A percentile compares a stretch with the other conserved stretches of the same genome.
Evolutionary conservation across 2,797 vertebrate species (phyloP).

Genomic region (Echeneis naucrates): DNA sequence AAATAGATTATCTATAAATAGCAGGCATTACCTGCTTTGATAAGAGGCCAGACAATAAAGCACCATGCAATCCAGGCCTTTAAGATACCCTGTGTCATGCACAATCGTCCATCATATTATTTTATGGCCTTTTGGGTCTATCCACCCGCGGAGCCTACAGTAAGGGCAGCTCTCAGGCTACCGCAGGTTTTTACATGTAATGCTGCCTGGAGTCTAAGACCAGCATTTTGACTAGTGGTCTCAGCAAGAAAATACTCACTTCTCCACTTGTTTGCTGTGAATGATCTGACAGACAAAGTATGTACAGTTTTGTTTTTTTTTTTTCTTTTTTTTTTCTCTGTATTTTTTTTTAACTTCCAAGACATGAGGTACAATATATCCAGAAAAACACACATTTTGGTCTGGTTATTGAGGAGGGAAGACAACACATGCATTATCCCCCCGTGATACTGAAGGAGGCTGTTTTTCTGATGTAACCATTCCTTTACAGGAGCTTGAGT

Average conservation of each 20-base stretch:
- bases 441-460: background rate
- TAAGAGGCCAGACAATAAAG: slow-evolving; percentile 70
- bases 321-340: accelerated
- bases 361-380: background rate
- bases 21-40: slow-evolving; percentile 79
- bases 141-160: background rate
- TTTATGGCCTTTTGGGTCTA: slow-evolving; percentile 25
- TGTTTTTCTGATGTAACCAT: slow-evolving; percentile 21
- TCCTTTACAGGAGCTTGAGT: slow-evolving; percentile 4
- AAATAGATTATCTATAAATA: slow-evolving; percentile 87
- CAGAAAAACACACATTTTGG: background rate
- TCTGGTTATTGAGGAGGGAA: background rate
- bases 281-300: no score
- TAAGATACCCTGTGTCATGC: slow-evolving; percentile 15
- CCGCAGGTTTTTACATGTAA: slow-evolving; percentile 5
- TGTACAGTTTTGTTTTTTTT: no score
- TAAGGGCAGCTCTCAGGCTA: background rate
- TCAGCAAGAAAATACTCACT: slow-evolving; percentile 14
- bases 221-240: slow-evolving; percentile 6
- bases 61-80: slow-evolving; percentile 51
- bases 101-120: slow-evolving; percentile 31
- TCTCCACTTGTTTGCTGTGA: slow-evolving; percentile 22
- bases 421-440: background rate
- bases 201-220: no score
- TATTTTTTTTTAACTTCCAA: background rate